Evolutionary conservation across 2,113 vertebrate genomes (phyloP), one percentile per base, ranked within the genome.

Genomic region (Athene cunicularia): DNA sequence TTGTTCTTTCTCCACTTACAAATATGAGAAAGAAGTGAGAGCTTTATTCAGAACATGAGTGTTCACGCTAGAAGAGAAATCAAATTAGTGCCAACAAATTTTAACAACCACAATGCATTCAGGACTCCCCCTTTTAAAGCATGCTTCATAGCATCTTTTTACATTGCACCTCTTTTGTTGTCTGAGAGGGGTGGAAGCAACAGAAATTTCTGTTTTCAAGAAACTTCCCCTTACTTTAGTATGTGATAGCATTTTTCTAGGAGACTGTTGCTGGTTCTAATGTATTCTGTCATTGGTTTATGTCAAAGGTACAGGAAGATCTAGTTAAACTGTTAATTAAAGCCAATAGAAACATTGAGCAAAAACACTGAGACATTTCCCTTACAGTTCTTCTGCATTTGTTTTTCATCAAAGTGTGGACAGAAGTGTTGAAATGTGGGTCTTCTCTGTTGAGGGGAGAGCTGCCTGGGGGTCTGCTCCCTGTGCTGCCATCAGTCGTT

Each of bases 391-490:
- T 77, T 87, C 52, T 90, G 70, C 58, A 11, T 75, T 94, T 91
- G 33, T 60, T 93, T 89, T 75, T 60, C 52, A 72, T 86, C 56
- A 60, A 3, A 63, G 35, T 72, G 55, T 56, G 55, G 68, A 41
- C 23, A 37, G 64, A 71, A 84, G 73, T 84, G 86, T 81, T 85
- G 91, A 93, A 85, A 87, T 87, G 64, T 91, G 68, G 28, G 4
- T 63, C 35, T 22, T 41, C 56, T 47, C 18, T 87, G 43, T 19
- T 11, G 50, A 75, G 64, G 45, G 39, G 14, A 21, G 50, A 37
- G 62, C 43, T 80, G 91, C 63, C 49, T 11, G 24, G 49, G 73
- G 64, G 4, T 6, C 53, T 68, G 58, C 24, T 86, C 33, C 43
- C 75, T 49, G 53, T 0, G 1, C 68, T 45, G 56, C 63, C 28